These are phyloP conservation scores for Bubalus kerabau DNA, from an alignment of 2,113 vertebrate genomes.

Conservation along the genomic window DNA sequence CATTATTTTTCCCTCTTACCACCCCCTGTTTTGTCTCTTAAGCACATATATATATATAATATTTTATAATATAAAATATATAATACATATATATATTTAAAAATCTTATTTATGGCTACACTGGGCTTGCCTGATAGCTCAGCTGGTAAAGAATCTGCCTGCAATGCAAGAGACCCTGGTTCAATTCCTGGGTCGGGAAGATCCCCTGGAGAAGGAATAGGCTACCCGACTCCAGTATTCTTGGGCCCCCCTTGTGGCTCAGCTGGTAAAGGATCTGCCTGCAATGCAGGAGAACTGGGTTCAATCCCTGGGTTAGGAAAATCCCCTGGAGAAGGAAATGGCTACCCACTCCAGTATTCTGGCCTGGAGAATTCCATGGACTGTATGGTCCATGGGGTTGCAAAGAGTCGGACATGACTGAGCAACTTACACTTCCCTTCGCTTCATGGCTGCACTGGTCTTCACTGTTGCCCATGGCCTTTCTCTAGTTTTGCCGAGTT, in stretches of 20 bases:
- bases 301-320: neutral
- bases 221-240: neutral
- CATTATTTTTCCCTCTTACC: neutral
- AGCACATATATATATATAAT: neutral
- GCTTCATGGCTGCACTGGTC: neutral
- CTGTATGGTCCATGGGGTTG: neutral
- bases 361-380: neutral
- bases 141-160: neutral
- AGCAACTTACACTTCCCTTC: fast-evolving
- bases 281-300: neutral
- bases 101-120: neutral
- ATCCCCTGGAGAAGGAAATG: neutral
- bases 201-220: neutral
- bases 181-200: neutral
- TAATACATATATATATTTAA: no score
- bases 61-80: neutral
- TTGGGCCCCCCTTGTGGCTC: neutral
- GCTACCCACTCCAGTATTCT: neutral
- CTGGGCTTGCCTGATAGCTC: neutral
- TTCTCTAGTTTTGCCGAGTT: neutral
- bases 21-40: neutral
- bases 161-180: neutral
- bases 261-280: neutral
- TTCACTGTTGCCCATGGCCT: neutral
- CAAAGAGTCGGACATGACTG: fast-evolving